Evolutionary conservation across 1,140 invertebrate species (phyloP), one percentile per base, ranked within the genome.

Genomic region (Oryzaephilus surinamensis): DNA sequence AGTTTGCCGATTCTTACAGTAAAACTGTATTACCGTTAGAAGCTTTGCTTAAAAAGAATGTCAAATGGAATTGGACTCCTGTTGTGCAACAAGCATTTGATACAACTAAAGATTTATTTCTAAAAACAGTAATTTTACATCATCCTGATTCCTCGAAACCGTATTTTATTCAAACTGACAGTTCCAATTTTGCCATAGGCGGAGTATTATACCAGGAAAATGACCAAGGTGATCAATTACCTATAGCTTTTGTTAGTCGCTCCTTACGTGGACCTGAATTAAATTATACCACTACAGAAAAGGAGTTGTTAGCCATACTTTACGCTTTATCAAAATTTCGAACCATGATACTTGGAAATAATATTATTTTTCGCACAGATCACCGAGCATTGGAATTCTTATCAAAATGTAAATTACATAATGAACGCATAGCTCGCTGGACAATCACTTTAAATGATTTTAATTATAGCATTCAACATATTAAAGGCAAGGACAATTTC

Each of bases 371-470:
- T 12, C 35, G 55, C 32, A 70, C 67, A 0, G 67, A 73, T 42
- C 66, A 73, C 41, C 51, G 61, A 30, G 53, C 59, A 0, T 45
- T 70, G 12, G 53, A 43, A 8, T 71, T 61, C 51, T 42, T 71
- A 3, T 51, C 50, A 11, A 43, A 48, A 6, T 61, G 61, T 16
- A 61, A 55, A 31, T 55, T 64, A 29, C 48, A 55, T 16, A 62
- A 49, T 26, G 50, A 55, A 11, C 32, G 65, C 31, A 38, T 71
- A 2, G 61, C 55, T 2, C 36, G 65, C 7, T 72, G 66, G 65
- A 37, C 43, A 7, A 20, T 65, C 12, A 37, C 48, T 33, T 31
- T 70, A 8, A 61, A 66, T 44, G 50, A 61, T 23, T 70, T 60
- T 50, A 27, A 61, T 27, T 62, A 61, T 40, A 24, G 49, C 11